Evolutionary conservation across 1,140 invertebrate genomes (phyloP), one percentile per base, ranked within the genome.

Genomic region (Trinorchestia longiramus): DNA sequence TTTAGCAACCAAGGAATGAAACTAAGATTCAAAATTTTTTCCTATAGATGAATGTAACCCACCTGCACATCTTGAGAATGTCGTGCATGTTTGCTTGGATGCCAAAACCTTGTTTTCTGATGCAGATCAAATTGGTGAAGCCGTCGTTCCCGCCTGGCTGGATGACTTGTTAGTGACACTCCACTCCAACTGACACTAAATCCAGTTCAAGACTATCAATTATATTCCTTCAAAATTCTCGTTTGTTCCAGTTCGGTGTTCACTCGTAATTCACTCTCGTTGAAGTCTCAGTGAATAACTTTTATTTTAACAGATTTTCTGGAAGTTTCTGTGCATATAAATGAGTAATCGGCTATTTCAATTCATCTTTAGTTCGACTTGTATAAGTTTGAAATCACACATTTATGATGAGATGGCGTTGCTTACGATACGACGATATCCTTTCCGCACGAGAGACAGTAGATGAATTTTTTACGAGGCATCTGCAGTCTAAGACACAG

Each of bases 21-120:
- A 42, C 88, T 90, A 42, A 42, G 4, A 42, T 90, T 90, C 43
- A 4, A 17, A 90, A 41, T 90, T 4, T 42, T 11, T 42, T 43
- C n/a, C 62, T 42, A 90, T 42, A 41, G 4, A 90, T 42, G 17
- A 42, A 90, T 90, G 11, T 17, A 6, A 23, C 92, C 41, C 43
- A 94, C 92, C 92, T 94, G 92, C 92, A 94, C 92, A 94, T 94
- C 47, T 94, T 94, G 43, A 94, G 44, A n/a, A 94, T 94, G 92
- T 94, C 92, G 44, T 94, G 92, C 92, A 94, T 94, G 6, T 94
- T 47, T 94, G 17, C 23, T 0, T 42, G 47, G 62, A 77, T 77
- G 62, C 62, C 11, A 77, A 77, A 36, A 77, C 62, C 15, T 77
- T 15, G 62, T 36, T 77, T 77, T 1, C 62, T 23, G 62, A 77